These are phyloP conservation scores for Listronotus bonariensis DNA, from an alignment of 1,140 invertebrate species.

Conservation along the genomic window DNA sequence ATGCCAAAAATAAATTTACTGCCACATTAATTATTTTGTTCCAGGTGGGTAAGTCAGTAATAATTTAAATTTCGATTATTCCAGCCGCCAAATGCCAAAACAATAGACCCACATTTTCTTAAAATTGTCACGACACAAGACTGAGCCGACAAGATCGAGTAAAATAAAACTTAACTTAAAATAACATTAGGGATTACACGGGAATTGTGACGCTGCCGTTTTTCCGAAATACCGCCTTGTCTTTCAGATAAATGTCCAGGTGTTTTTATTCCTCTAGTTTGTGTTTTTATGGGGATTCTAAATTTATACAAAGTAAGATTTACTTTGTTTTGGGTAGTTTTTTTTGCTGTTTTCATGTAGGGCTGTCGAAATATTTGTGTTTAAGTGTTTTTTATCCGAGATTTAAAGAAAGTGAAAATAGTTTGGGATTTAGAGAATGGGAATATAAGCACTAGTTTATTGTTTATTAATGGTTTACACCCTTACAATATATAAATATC, in stretches of 20 bases:
- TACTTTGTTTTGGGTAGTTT: slow-evolving; percentile 26
- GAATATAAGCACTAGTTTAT: no score
- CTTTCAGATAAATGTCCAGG: slow-evolving; percentile 24
- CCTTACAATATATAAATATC: no score
- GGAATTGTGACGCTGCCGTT: slow-evolving; percentile 22
- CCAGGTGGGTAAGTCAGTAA: slow-evolving; percentile 13
- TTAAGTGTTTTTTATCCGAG: no score
- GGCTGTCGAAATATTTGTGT: not conserved
- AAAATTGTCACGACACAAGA: slow-evolving; percentile 23
- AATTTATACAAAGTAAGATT: slow-evolving; percentile 23
- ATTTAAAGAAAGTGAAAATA: no score
- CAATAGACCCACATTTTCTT: slow-evolving; percentile 30
- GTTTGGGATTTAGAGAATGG: no score
- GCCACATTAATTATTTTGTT: slow-evolving; percentile 16
- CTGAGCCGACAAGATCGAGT: slow-evolving; percentile 12
- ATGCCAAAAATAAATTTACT: slow-evolving; percentile 18
- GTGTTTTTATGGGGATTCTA: slow-evolving; percentile 13
- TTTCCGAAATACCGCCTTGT: slow-evolving; percentile 27
- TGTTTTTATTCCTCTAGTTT: slow-evolving; percentile 20
- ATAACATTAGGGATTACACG: slow-evolving; percentile 35
- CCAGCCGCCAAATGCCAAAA: slow-evolving; percentile 29
- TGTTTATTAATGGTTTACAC: no score
- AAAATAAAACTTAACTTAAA: slow-evolving; percentile 33
- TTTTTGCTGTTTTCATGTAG: slow-evolving; percentile 6
- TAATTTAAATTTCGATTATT: slow-evolving; percentile 22